phyloP scores from a whole-genome alignment of 2,888 invertebrate genomes.

The Ypsolopha scabrella region DNA sequence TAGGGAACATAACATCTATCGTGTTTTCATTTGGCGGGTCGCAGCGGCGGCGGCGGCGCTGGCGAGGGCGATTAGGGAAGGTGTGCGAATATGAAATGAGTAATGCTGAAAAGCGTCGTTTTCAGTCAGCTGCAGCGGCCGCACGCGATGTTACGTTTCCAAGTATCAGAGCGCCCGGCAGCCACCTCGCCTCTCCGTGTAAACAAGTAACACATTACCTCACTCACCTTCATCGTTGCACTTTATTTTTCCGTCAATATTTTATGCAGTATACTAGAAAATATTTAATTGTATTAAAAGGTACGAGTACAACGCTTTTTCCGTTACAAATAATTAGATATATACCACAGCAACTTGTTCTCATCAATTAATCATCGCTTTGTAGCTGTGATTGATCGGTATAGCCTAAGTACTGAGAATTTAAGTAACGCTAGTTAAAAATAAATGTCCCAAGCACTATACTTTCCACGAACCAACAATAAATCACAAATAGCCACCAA shows the following conservation, averaged over 20 bases:
- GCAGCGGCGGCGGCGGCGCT: not conserved
- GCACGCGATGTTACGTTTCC: constrained; percentile 44
- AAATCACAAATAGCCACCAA: not conserved
- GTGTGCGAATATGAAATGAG: constrained; percentile 33
- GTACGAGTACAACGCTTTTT: no score
- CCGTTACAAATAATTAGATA: not conserved
- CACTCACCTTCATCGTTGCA: constrained; percentile 10
- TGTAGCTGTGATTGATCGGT: not conserved
- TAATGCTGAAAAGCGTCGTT: constrained; percentile 22
- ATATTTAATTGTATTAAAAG: constrained; percentile 9
- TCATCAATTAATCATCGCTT: not conserved
- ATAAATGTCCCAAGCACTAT: no score
- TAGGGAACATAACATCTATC: not conserved
- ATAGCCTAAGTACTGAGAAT: no score
- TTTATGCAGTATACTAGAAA: no score
- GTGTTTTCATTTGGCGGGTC: not conserved
- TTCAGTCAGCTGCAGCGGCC: constrained; percentile 10
- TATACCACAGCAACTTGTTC: not conserved
- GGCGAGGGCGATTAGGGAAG: constrained; percentile 11
- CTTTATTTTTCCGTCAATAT: constrained; percentile 24
- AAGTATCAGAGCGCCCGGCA: constrained; percentile 20
- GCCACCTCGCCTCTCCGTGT: constrained; percentile 21
- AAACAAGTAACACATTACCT: constrained; percentile 26
- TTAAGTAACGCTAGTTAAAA: no score
- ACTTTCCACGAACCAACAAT: no score